phyloP scores from a whole-genome alignment of 2,113 vertebrate genomes.

The Ciconia stormi region DNA sequence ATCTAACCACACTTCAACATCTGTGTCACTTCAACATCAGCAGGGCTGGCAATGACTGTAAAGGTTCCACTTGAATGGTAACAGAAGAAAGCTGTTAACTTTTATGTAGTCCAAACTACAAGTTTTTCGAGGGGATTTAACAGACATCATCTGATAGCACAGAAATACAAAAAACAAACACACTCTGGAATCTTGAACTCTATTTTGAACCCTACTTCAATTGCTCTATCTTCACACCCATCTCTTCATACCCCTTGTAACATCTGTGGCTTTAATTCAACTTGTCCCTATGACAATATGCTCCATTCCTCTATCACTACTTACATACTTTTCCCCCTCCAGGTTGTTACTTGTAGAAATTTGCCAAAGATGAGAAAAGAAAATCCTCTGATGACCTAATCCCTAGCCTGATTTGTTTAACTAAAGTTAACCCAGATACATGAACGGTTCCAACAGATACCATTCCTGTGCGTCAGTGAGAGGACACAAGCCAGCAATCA shows the following conservation, averaged over 20 bases:
- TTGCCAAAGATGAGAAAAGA: not conserved
- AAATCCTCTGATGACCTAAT: not conserved
- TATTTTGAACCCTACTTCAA: not conserved
- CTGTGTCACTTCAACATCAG: not conserved
- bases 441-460: not conserved
- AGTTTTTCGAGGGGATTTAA: not conserved
- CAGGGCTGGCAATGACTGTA: not conserved
- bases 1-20: not conserved
- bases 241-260: not conserved
- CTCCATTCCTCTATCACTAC: not conserved
- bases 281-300: not conserved
- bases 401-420: not conserved
- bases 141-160: not conserved
- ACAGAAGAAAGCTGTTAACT: not conserved
- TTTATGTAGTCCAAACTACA: accelerated
- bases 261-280: not conserved
- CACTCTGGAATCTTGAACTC: not conserved
- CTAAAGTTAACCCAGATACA: not conserved
- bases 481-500: not conserved
- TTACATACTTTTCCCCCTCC: not conserved
- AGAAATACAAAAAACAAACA: not conserved
- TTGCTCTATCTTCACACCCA: not conserved
- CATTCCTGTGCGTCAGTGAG: not conserved
- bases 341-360: not conserved
- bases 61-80: not conserved